Base-by-base conservation (phyloP, 1,140 invertebrate species). In the Philaenus spumarius region DNA sequence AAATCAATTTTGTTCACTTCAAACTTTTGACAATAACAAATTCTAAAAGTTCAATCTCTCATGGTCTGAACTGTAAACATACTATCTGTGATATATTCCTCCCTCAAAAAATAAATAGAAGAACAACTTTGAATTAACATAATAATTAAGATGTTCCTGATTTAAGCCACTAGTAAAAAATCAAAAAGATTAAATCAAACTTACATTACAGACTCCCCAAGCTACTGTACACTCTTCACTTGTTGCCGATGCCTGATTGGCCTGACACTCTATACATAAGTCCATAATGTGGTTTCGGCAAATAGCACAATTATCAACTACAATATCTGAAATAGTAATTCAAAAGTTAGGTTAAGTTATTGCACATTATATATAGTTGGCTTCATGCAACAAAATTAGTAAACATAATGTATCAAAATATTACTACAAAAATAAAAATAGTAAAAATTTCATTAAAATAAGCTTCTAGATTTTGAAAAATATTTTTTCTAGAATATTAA, bases 201-300 rank as follows among this genome's bases (percentile, higher is more conserved):
- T 80, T 82, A 93, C 90, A 83, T 99, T 99, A 72, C 97, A 99
- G 54, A 98, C 95, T 64, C 97, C 96, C 97, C 97, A 99, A 51
- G 97, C 96, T 24, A 99, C 97, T 55, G 95, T 99, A 71, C 97
- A 99, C 74, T 99, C 97, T 75, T 99, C 97, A 75, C 91, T 96
- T 2, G 94, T 97, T 5, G 93, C 93, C 26, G 94, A 95, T 2
- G 95, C 94, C 73, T 99, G 97, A 81, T 99, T 99, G 1, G 97
- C 97, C 74, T 99, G 97, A 74, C 97, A 99, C 80, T 99, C 97
- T 67, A 99, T 99, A 72, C 97, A 99, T 1, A 98, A 77, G 76
- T 99, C 97, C 97, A 99, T 99, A 66, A 99, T 99, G 72, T 99
- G 97, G 80, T 99, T 99, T 42, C 97, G 84, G 70, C 97, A 99